Percentiles rank a stretch among this genome's conserved stretches.
Conservation (phyloP, 2,797 vertebrate species). For the Thripadectes ignobilis region DNA sequence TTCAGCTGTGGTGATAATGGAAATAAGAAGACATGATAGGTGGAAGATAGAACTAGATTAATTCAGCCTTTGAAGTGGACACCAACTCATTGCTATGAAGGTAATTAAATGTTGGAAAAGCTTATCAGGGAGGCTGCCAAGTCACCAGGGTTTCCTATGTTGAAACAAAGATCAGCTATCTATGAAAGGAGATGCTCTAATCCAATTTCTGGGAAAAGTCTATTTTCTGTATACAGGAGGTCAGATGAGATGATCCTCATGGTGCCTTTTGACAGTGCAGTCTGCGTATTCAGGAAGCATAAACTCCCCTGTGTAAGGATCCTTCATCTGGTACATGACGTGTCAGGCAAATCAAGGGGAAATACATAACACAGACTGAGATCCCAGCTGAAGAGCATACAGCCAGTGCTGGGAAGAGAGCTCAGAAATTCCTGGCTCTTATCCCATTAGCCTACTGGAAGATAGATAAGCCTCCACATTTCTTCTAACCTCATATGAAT, state of each 20-base stretch:
- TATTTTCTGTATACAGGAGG: conserved; percentile 12
- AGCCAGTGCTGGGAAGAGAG: background rate
- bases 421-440: conserved; percentile 47
- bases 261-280: conserved; percentile 8
- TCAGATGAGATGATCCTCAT: background rate
- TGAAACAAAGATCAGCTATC: conserved; percentile 47
- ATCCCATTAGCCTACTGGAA: conserved; percentile 18
- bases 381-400: background rate
- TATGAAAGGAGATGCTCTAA: conserved; percentile 22
- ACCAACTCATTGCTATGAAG: background rate
- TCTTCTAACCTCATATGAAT: background rate
- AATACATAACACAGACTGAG: background rate
- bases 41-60: conserved; percentile 3
- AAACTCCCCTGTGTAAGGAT: background rate
- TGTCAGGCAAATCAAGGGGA: background rate
- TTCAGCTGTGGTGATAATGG: background rate
- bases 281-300: conserved; percentile 16
- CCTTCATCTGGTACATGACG: background rate
- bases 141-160: background rate
- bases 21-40: background rate
- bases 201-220: conserved; percentile 9
- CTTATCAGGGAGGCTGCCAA: conserved; percentile 30
- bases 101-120: conserved; percentile 46
- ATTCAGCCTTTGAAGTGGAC: conserved; percentile 47
- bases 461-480: background rate